A percentile compares a stretch with the other conserved stretches of the same genome.
Conservation (phyloP, 2,797 vertebrate genomes). For the Sciaenops ocellatus region DNA sequence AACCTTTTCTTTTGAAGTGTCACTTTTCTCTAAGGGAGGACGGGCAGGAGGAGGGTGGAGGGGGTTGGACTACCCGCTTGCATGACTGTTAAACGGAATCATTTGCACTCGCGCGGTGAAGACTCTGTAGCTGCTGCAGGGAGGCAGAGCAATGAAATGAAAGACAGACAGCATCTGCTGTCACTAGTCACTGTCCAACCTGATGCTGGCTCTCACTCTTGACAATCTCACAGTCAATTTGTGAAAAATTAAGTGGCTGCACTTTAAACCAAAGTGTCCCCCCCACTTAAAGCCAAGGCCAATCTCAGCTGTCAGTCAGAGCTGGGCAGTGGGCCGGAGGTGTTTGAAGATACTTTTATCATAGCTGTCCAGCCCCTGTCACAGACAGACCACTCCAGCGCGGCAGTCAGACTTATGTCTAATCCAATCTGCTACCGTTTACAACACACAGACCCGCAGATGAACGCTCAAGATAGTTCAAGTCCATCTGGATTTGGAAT, state of each 20-base stretch:
- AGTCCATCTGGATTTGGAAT: conserved; percentile 49
- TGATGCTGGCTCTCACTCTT: conserved; percentile 53
- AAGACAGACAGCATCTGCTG: conserved; percentile 45
- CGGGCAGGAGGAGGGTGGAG: not conserved
- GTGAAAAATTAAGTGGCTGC: conserved; percentile 76
- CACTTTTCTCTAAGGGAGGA: conserved; percentile 50
- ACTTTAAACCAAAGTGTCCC: conserved; percentile 68
- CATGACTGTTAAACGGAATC: conserved; percentile 60
- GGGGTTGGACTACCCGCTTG: conserved; percentile 30
- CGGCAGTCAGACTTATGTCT: conserved; percentile 38
- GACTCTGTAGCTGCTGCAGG: conserved; percentile 31
- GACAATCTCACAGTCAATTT: conserved; percentile 75
- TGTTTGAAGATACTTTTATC: conserved; percentile 77
- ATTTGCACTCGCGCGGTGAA: conserved; percentile 51
- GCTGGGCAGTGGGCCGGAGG: conserved; percentile 48
- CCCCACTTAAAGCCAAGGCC: conserved; percentile 63
- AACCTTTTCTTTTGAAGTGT: conserved; percentile 74
- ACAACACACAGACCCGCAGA: conserved; percentile 38
- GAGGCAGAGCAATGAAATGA: conserved; percentile 21
- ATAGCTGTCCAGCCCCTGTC: conserved; percentile 61
- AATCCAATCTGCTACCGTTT: conserved; percentile 65
- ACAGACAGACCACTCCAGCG: conserved; percentile 37
- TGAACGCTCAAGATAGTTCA: conserved; percentile 46
- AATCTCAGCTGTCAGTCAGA: conserved; percentile 75
- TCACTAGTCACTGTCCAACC: conserved; percentile 44